phyloP scores from a whole-genome alignment of 2,113 vertebrate species.

The Hylia prasina region DNA sequence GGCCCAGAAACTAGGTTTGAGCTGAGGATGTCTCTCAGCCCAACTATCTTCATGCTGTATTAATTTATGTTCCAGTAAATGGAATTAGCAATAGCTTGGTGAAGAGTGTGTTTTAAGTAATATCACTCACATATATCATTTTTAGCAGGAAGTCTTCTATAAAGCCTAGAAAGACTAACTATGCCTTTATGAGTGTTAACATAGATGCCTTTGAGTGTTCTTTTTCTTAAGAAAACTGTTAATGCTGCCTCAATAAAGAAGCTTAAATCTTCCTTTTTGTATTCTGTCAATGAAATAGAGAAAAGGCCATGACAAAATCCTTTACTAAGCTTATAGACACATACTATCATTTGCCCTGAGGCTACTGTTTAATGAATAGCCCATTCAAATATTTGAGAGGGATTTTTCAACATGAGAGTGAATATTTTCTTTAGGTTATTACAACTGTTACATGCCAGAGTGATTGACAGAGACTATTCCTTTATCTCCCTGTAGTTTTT shows the following conservation, averaged over 20 bases:
- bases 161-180: neutral
- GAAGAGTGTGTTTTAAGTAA: neutral
- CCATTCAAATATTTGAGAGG: neutral
- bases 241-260: neutral
- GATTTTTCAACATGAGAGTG: neutral
- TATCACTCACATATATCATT: neutral
- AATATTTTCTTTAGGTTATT: constrained; percentile 1
- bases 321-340: neutral
- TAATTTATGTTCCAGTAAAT: neutral
- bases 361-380: neutral
- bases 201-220: neutral
- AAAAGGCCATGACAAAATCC: neutral
- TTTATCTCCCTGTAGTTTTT: neutral
- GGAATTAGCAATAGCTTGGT: neutral
- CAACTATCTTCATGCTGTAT: neutral
- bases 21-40: neutral
- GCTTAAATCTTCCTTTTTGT: neutral
- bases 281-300: neutral
- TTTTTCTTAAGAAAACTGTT: neutral
- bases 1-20: neutral
- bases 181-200: neutral
- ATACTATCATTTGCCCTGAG: neutral
- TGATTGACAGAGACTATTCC: neutral
- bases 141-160: neutral
- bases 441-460: neutral